Conservation (phyloP, 2,888 invertebrate species). For the Diadegma fenestrale region DNA sequence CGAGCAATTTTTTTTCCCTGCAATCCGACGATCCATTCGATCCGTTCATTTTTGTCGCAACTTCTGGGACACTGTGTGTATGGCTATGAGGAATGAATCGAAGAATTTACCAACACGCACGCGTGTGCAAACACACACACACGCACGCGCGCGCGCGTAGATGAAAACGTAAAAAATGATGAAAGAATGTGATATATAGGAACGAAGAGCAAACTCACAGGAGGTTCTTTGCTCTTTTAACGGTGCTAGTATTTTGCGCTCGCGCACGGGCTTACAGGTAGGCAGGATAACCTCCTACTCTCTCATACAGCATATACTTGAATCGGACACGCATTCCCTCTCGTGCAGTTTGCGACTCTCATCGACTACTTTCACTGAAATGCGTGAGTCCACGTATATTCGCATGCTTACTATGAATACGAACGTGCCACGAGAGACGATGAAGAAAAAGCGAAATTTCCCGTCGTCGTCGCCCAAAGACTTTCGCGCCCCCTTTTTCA, state of each 20-base stretch:
- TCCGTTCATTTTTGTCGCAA: not conserved
- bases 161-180: constrained; percentile 20
- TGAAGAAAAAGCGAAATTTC: constrained; percentile 65
- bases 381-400: constrained; percentile 51
- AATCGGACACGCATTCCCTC: constrained; percentile 59
- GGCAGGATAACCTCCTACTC: constrained; percentile 37
- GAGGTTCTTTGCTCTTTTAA: constrained; percentile 55
- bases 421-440: constrained; percentile 57
- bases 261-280: constrained; percentile 15
- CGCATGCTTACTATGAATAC: constrained; percentile 27
- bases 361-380: constrained; percentile 63
- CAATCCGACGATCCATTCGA: not conserved
- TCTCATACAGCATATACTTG: constrained; percentile 10
- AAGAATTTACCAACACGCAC: not conserved
- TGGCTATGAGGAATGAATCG: not conserved
- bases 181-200: constrained; percentile 41
- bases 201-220: constrained; percentile 33
- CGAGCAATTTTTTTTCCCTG: not conserved
- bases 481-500: constrained; percentile 37
- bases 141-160: not conserved
- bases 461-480: constrained; percentile 33
- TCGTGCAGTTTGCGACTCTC: constrained; percentile 53
- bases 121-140: not conserved
- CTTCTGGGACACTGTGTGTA: constrained; percentile 5
- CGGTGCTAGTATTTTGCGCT: constrained; percentile 40